Evolutionary conservation across 2,797 vertebrate species (phyloP), one percentile per base, ranked within the genome.

Genomic region (Liasis olivaceus): DNA sequence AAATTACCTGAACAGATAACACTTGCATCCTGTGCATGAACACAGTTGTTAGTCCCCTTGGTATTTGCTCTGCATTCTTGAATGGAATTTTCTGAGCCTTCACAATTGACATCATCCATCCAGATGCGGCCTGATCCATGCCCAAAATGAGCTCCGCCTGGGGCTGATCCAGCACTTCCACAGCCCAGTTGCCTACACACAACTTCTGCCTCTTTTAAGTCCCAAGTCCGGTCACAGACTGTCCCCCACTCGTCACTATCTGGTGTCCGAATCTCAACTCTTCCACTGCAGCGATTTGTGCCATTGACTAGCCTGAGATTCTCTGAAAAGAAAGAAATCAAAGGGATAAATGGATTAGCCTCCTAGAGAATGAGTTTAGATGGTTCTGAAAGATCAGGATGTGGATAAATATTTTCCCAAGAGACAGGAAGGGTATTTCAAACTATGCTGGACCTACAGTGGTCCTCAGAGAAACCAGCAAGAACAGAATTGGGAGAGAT

Each of bases 171-270:
- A 0, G 93, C 94, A 0, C 0, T 14, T n/a, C 96, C 97, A 0
- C 97, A 97, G 72, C 94, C 94, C 92, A 97, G 42, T 59, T 96
- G 91, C 72, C 22, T 85, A 54, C 97, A 97, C 7, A 96, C 93
- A 0, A 97, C 93, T 8, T 95, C 87, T 0, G 95, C 95, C 0
- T 96, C 95, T 4, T 1, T 62, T 56, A 90, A 56, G 3, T 96
- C 96, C 96, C 97, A 97, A 2, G 87, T 89, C 0, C 0, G 87
- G 47, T 86, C 15, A 0, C 96, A 97, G 15, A 96, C 4, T 0
- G 94, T 60, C 51, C 96, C 96, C 97, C 96, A 97, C 20, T 94
- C 28, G 0, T 72, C 92, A 60, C 63, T 86, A 5, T 93, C 89
- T 1, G 89, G 2, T 58, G 89, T 36, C 31, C 95, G 54, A 36